Evolutionary conservation across 23 tunicate genomes (phyloP).

Genomic region (Oikopleura dioica): DNA sequence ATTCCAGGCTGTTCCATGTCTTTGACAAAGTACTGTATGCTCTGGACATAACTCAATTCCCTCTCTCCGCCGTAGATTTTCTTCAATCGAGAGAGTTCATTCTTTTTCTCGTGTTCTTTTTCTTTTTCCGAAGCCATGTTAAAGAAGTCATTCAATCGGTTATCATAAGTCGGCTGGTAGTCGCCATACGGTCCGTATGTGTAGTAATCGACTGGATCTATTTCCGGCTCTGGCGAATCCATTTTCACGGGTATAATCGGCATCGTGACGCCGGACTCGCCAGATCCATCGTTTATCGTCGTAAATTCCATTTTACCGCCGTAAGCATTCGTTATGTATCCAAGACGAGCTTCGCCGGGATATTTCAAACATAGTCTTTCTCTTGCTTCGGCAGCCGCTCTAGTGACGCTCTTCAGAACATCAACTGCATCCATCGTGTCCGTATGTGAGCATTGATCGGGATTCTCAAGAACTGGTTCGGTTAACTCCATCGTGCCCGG

Average conservation of each 20-base stretch:
- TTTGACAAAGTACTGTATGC: neutral
- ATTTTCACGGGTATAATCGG: neutral
- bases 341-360: neutral
- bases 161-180: neutral
- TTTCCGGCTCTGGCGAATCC: neutral
- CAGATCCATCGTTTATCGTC: conserved; percentile 2
- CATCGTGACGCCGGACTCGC: neutral
- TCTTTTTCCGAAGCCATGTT: conserved; percentile 14
- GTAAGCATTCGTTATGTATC: neutral
- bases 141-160: neutral
- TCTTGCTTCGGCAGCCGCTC: conserved; percentile 11
- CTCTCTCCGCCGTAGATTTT: conserved; percentile 4
- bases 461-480: neutral
- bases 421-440: neutral
- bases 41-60: neutral
- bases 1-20: neutral
- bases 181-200: conserved; percentile 1
- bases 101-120: neutral
- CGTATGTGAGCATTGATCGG: neutral
- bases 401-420: neutral
- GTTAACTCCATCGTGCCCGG: neutral
- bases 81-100: neutral
- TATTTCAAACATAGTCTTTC: neutral
- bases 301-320: neutral
- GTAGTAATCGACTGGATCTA: neutral